Evolutionary conservation across 2,888 invertebrate species (phyloP).

Genomic region (Agonopterix heracliana): DNA sequence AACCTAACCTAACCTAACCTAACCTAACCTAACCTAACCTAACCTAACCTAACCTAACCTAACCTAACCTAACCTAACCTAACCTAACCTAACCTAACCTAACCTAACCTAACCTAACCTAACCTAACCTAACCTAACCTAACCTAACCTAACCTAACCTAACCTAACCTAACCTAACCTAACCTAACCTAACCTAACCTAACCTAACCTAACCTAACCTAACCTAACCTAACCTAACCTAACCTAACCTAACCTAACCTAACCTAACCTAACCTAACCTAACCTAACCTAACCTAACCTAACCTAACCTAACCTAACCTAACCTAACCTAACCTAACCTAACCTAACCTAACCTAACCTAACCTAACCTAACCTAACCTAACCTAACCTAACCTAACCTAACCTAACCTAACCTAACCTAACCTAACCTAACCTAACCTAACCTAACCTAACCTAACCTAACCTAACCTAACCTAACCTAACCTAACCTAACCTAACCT

Average conservation of each 20-base stretch:
- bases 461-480: constrained; percentile 9
- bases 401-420: constrained; percentile 16
- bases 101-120: constrained; percentile 7
- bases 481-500: constrained; percentile 12
- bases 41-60: constrained; percentile 21
- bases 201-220: constrained; percentile 13
- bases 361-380: neutral
- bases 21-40: constrained; percentile 16
- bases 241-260: neutral
- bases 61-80: constrained; percentile 20
- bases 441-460: constrained; percentile 13
- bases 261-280: neutral
- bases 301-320: neutral
- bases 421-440: constrained; percentile 14
- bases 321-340: neutral
- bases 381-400: constrained; percentile 9
- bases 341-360: neutral
- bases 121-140: constrained; percentile 14
- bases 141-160: constrained; percentile 19
- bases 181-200: neutral
- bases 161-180: constrained; percentile 13
- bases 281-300: neutral
- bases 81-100: constrained; percentile 12
- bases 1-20: constrained; percentile 17
- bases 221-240: neutral